These are phyloP conservation scores for Acanthornis magna DNA, from an alignment of 2,797 vertebrate genomes.

Conservation along the genomic window DNA sequence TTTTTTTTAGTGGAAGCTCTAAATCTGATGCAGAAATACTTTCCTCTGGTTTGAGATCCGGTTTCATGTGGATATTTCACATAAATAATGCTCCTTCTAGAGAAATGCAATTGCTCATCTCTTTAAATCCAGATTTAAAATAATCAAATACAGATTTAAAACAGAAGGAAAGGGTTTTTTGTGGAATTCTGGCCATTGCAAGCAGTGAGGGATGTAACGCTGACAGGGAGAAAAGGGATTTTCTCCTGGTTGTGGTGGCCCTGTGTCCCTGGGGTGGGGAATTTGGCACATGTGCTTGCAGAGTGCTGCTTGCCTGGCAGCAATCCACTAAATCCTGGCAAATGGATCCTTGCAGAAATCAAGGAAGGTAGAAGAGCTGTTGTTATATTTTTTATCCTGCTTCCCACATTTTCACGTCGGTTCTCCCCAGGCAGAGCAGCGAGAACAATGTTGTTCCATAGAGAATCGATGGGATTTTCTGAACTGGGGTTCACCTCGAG, in stretches of 20 bases:
- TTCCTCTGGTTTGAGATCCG: not conserved
- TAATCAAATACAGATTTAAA: not conserved
- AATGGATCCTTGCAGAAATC: not conserved
- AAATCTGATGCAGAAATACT: not conserved
- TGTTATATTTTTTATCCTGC: not conserved
- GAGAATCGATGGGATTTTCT: not conserved
- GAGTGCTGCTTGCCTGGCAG: not conserved
- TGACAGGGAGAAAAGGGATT: not conserved
- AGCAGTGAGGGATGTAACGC: not conserved
- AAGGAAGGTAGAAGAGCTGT: not conserved
- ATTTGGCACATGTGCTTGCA: not conserved
- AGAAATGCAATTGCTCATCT: not conserved
- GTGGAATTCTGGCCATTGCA: not conserved
- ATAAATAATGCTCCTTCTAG: not conserved
- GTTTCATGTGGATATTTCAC: not conserved
- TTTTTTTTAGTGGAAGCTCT: not conserved
- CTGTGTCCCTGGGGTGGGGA: accelerated
- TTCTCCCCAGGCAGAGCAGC: not conserved
- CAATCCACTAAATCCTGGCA: not conserved
- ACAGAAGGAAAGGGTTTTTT: not conserved
- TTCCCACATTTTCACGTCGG: not conserved
- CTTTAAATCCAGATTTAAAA: not conserved
- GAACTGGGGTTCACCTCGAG: not conserved
- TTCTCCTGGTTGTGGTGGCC: not conserved
- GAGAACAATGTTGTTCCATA: not conserved